Conservation (phyloP, 2,113 vertebrate species). For the Recurvirostra avosetta region DNA sequence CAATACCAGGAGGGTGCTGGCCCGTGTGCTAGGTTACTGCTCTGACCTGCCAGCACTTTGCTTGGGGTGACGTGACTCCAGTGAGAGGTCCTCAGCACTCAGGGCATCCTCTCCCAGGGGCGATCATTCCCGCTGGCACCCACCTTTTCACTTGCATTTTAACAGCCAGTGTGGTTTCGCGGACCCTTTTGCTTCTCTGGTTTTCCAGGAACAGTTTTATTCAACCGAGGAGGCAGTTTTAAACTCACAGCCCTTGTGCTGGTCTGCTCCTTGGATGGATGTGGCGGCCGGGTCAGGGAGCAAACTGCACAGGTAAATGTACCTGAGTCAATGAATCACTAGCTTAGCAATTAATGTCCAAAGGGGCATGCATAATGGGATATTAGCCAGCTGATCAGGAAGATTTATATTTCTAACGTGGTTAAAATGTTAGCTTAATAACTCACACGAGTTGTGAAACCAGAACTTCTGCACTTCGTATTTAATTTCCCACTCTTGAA, state of each 20-base stretch:
- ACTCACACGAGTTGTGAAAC: background rate
- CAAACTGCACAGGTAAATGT: background rate
- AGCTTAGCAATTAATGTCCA: background rate
- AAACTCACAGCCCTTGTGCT: fast-evolving
- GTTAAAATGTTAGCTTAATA: conserved; percentile 28
- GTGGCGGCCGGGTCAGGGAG: background rate
- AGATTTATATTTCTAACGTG: background rate
- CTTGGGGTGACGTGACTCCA: no score
- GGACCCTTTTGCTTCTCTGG: background rate
- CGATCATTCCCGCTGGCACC: background rate
- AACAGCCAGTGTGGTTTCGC: no score
- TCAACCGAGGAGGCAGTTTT: fast-evolving
- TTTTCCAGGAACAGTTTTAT: background rate
- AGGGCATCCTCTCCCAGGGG: background rate
- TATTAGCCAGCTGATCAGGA: background rate
- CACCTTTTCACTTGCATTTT: background rate
- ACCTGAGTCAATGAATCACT: conserved; percentile 19
- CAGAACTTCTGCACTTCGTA: background rate
- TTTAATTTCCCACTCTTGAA: background rate
- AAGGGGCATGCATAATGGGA: background rate
- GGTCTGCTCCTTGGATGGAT: background rate
- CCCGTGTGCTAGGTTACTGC: fast-evolving
- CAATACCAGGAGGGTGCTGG: fast-evolving
- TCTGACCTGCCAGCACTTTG: background rate
- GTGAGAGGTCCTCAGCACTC: background rate